phyloP scores from a whole-genome alignment of 2,797 vertebrate genomes.

The Hylomyscus alleni region DNA sequence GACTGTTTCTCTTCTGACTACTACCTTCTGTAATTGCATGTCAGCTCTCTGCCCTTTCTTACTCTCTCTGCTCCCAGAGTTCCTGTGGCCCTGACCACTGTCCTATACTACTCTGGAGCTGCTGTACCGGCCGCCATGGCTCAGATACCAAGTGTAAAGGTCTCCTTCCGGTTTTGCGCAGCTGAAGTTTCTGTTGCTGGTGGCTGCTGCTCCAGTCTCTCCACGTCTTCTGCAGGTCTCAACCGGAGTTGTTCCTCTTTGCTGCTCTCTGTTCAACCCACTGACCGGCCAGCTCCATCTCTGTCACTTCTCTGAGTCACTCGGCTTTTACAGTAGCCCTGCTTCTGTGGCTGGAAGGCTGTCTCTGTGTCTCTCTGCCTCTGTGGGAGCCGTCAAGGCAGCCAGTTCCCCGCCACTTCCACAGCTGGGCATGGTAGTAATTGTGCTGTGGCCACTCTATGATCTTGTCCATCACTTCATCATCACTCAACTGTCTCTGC shows the following conservation, averaged over 20 bases:
- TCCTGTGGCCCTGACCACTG: neutral
- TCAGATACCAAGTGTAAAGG: neutral
- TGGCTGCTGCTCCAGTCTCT: fast-evolving
- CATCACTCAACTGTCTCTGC: neutral
- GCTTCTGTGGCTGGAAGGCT: neutral
- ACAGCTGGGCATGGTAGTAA: neutral
- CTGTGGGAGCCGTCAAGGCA: neutral
- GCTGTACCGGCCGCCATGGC: neutral
- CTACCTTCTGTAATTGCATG: neutral
- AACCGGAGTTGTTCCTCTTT: neutral
- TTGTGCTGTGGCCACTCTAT: neutral
- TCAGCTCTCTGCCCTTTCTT: neutral
- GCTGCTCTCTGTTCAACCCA: neutral
- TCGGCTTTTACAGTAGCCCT: no score
- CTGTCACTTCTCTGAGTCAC: no score
- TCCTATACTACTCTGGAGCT: no score
- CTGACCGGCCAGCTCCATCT: no score
- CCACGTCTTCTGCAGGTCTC: neutral
- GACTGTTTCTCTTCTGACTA: neutral
- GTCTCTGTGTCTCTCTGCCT: neutral
- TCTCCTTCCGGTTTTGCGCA: neutral
- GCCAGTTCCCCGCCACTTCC: neutral
- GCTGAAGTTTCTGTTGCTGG: neutral
- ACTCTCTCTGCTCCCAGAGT: neutral
- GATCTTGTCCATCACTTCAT: neutral